phyloP scores from a whole-genome alignment of 1,140 invertebrate species.

The Cephus cinctus region DNA sequence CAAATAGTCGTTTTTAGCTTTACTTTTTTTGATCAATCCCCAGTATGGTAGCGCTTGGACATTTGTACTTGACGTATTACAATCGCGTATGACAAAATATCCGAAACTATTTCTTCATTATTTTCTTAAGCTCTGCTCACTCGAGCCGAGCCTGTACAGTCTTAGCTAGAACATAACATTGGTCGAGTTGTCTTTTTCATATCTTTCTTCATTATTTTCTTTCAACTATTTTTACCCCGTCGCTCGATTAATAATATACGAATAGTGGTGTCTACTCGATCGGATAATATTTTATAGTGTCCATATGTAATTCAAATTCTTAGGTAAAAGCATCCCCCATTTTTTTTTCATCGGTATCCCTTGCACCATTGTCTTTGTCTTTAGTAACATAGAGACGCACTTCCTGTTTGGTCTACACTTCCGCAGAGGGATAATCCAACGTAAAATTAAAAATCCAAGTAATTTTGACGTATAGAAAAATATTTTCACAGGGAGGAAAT shows the following conservation, averaged over 20 bases:
- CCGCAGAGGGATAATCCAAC: too few species aligned
- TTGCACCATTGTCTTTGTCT: too few species aligned
- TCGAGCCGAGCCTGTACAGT: conserved; percentile 7
- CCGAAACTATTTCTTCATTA: conserved; percentile 23
- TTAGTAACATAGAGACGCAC: too few species aligned
- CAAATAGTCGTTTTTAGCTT: conserved; percentile 23
- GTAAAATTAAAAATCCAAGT: too few species aligned
- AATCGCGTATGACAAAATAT: conserved; percentile 42
- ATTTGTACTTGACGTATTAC: conserved; percentile 42
- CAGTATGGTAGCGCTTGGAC: conserved; percentile 12
- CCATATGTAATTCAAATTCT: background rate
- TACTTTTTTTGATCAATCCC: background rate
- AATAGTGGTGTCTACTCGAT: background rate
- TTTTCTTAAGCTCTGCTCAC: background rate
- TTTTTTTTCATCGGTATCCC: too few species aligned
- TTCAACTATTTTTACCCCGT: background rate
- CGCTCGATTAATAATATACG: background rate
- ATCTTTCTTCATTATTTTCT: background rate
- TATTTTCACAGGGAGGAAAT: background rate
- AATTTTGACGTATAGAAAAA: background rate
- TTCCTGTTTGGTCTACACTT: too few species aligned
- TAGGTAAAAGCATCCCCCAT: too few species aligned
- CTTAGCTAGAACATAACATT: conserved; percentile 2
- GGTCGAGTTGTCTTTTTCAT: background rate
- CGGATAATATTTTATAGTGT: too few species aligned